phyloP scores from a whole-genome alignment of 2,113 vertebrate genomes.

The Sigmodon hispidus region DNA sequence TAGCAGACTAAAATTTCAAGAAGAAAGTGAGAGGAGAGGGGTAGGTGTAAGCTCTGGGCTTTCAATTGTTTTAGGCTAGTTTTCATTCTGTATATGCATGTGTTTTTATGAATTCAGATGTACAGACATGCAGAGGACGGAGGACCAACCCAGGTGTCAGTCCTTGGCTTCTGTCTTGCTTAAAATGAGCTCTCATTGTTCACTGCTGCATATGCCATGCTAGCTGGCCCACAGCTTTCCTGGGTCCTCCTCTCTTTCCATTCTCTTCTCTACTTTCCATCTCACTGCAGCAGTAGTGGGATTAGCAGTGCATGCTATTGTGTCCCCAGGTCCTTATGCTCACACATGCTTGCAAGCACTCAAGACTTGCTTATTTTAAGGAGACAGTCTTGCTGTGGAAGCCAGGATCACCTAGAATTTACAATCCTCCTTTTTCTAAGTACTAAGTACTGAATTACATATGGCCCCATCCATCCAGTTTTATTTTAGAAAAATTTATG shows the following conservation, averaged over 20 bases:
- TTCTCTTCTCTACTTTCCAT: too few relatives aligned
- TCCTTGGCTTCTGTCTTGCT: neutral
- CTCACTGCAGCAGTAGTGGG: neutral
- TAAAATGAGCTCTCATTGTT: neutral
- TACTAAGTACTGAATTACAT: neutral
- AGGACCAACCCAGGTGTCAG: neutral
- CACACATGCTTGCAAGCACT: neutral
- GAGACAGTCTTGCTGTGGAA: neutral
- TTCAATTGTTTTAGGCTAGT: neutral
- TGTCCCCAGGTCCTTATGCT: too few relatives aligned
- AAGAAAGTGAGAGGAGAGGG: too few relatives aligned
- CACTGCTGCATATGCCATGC: neutral
- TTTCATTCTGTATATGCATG: neutral
- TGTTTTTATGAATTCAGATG: neutral
- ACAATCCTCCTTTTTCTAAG: neutral
- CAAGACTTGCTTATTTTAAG: too few relatives aligned
- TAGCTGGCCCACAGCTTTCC: too few relatives aligned
- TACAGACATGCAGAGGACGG: neutral
- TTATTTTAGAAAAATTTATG: slow-evolving; percentile 16
- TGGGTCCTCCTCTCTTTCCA: too few relatives aligned
- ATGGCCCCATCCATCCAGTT: too few relatives aligned
- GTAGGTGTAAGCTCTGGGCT: neutral
- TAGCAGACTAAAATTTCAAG: neutral
- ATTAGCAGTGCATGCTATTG: neutral
- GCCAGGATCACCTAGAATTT: neutral